These are phyloP conservation scores for Strigamia crassipes DNA, from an alignment of 2,888 invertebrate genomes.

Conservation along the genomic window DNA sequence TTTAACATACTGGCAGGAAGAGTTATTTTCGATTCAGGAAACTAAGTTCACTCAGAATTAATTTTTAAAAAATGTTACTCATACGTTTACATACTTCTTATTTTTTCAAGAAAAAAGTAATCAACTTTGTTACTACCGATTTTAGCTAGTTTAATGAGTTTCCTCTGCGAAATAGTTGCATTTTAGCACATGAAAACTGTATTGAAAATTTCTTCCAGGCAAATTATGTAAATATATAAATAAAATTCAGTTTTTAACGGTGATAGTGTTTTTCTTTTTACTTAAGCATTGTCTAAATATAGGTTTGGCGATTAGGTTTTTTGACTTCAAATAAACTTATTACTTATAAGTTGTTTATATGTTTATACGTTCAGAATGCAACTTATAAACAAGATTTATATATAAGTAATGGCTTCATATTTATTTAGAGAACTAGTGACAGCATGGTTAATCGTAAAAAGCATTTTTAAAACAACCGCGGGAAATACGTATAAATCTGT, in stretches of 20 bases:
- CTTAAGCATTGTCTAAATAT: too few relatives aligned
- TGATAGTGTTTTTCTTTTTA: too few relatives aligned
- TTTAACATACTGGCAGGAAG: not conserved
- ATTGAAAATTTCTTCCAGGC: conserved; percentile 35
- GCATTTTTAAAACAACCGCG: too few relatives aligned
- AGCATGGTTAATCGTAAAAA: too few relatives aligned
- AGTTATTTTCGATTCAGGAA: not conserved
- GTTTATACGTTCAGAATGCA: too few relatives aligned
- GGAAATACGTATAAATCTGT: too few relatives aligned
- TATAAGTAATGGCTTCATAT: too few relatives aligned
- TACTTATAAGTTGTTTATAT: too few relatives aligned
- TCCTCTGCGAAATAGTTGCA: conserved; percentile 19
- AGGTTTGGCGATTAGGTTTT: too few relatives aligned
- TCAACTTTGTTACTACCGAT: conserved; percentile 5
- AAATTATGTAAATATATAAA: conserved; percentile 34
- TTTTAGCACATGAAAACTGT: conserved; percentile 35
- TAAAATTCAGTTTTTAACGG: conserved; percentile 39
- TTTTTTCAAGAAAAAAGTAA: conserved; percentile 14
- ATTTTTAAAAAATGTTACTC: not conserved
- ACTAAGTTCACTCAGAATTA: conserved; percentile 19
- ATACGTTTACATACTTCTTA: conserved; percentile 10
- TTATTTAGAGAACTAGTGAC: too few relatives aligned
- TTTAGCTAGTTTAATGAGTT: conserved; percentile 4
- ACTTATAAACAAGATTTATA: too few relatives aligned
- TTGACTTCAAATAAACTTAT: too few relatives aligned